These are phyloP conservation scores for Sebastes ruberrimus DNA, from an alignment of 2,797 vertebrate species.

Conservation along the genomic window DNA sequence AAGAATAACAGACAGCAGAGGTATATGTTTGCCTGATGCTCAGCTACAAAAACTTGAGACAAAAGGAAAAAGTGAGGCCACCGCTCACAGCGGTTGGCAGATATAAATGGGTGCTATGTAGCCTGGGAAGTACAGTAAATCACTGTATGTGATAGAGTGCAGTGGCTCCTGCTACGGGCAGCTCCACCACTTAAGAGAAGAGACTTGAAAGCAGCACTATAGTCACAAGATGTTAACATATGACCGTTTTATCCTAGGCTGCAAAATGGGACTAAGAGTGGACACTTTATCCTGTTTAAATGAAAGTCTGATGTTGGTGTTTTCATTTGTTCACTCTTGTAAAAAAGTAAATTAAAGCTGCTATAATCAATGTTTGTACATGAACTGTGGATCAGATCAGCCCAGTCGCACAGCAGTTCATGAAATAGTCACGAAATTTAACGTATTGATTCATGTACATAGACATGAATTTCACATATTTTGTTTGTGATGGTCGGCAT, in stretches of 20 bases:
- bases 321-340: neutral
- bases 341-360: neutral
- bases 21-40: neutral
- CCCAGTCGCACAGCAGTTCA: too few species aligned
- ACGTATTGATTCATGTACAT: too few species aligned
- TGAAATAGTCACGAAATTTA: too few species aligned
- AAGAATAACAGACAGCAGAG: neutral
- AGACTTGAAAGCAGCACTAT: neutral
- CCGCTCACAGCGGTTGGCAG: constrained; percentile 18
- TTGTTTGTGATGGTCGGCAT: too few species aligned
- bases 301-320: neutral
- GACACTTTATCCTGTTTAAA: neutral
- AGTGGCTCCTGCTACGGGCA: constrained; percentile 4
- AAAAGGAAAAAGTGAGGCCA: constrained; percentile 30
- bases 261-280: neutral
- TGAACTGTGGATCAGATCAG: neutral
- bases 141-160: constrained; percentile 29
- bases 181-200: constrained; percentile 10
- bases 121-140: constrained; percentile 27
- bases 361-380: neutral
- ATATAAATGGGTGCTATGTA: constrained; percentile 39
- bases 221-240: neutral
- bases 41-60: neutral
- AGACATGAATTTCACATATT: too few species aligned
- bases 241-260: neutral